Conservation (phyloP, 2,797 vertebrate species). For the Crypturellus tataupa region DNA sequence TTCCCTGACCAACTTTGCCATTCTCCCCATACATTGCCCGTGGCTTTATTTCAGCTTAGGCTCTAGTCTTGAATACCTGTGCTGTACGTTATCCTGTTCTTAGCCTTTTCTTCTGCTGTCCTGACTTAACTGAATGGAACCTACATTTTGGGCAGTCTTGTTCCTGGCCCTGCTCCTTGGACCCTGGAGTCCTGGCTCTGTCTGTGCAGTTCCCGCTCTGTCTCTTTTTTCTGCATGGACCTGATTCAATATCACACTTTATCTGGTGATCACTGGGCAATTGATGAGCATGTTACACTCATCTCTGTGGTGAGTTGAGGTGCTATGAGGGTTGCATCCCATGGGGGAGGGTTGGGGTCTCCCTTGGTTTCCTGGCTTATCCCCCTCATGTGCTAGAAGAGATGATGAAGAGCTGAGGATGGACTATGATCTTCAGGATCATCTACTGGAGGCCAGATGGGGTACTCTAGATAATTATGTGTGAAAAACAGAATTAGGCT, state of each 20-base stretch:
- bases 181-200: background rate
- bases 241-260: background rate
- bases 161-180: background rate
- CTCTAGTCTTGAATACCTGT: rapidly evolving
- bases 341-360: background rate
- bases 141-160: background rate
- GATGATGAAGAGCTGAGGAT: background rate
- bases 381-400: background rate
- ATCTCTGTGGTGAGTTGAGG: background rate
- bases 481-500: background rate
- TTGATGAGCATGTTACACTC: background rate
- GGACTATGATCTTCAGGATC: background rate
- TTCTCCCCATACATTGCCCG: background rate
- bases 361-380: too few species aligned
- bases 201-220: background rate
- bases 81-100: rapidly evolving
- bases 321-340: background rate
- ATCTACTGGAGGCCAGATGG: background rate
- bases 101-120: background rate
- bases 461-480: too few species aligned
- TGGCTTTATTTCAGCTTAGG: background rate
- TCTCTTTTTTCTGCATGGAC: background rate
- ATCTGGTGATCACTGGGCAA: rapidly evolving
- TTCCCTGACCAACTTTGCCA: background rate
- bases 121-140: background rate